A percentile compares a stretch with the other conserved stretches of the same genome.
These are phyloP conservation scores for Rachycentron canadum DNA, from an alignment of 2,797 vertebrate genomes.

Conservation along the genomic window DNA sequence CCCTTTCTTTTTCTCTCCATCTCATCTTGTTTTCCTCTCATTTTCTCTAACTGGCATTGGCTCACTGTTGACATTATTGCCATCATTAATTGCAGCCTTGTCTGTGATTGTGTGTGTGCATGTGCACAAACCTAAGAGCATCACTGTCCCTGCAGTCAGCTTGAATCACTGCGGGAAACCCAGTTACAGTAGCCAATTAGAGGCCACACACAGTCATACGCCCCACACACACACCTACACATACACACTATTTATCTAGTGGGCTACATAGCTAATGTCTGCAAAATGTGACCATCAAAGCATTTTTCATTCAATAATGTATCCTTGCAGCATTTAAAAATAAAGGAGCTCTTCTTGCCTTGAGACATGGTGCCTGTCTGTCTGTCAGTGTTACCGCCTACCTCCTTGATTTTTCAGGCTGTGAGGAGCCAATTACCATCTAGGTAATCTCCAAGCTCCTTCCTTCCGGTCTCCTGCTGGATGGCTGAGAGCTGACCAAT, in stretches of 20 bases:
- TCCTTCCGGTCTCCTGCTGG: constrained; percentile 55
- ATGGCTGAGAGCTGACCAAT: constrained; percentile 61
- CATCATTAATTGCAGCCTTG: constrained; percentile 64
- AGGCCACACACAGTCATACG: constrained; percentile 35
- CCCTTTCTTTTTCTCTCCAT: not conserved
- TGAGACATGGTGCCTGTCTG: not conserved
- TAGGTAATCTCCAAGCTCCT: constrained; percentile 14
- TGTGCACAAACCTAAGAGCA: not conserved
- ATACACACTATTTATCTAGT: constrained; percentile 18
- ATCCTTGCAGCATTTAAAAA: constrained; percentile 32
- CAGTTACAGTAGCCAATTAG: constrained; percentile 73
- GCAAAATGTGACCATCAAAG: constrained; percentile 52
- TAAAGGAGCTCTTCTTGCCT: not conserved
- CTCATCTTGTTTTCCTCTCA: constrained; percentile 26
- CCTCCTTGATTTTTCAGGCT: constrained; percentile 37
- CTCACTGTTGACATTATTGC: constrained; percentile 58
- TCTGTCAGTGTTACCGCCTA: not conserved
- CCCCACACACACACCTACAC: constrained; percentile 5
- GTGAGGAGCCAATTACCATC: constrained; percentile 64
- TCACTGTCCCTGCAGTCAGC: constrained; percentile 54
- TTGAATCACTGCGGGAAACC: constrained; percentile 64
- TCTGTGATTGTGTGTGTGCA: constrained; percentile 10
- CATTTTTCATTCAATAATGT: constrained; percentile 43
- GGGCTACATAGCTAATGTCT: constrained; percentile 13
- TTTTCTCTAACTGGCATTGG: constrained; percentile 31